These are phyloP conservation scores for Eleginops maclovinus DNA, from an alignment of 2,113 vertebrate genomes.

Conservation along the genomic window DNA sequence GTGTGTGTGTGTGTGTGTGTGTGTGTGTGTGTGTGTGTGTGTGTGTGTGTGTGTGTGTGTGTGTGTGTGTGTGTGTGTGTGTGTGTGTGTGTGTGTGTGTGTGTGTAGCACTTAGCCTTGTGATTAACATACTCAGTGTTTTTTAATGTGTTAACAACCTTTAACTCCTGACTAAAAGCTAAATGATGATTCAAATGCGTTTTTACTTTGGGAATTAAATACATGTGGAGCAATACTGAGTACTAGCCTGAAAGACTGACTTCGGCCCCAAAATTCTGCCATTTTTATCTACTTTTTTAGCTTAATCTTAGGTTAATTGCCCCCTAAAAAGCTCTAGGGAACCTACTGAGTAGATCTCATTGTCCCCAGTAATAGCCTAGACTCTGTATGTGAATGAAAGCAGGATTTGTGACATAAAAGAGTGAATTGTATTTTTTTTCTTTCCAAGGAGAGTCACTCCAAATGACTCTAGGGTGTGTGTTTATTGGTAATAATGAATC, in stretches of 20 bases:
- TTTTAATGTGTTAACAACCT: not conserved
- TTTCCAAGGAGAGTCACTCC: not conserved
- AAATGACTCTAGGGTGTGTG: not conserved
- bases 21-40: not conserved
- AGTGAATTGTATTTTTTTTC: not conserved
- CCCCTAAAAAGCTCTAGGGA: not conserved
- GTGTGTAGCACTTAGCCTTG: no score
- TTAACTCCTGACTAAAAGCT: not conserved
- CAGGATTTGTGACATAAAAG: constrained; percentile 9
- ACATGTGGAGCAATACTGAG: not conserved
- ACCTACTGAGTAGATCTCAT: not conserved
- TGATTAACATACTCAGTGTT: no score
- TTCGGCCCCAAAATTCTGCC: not conserved
- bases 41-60: not conserved
- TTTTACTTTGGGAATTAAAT: no score
- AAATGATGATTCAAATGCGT: not conserved
- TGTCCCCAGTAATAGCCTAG: not conserved
- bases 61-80: not conserved
- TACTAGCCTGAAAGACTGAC: not conserved
- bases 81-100: not conserved
- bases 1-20: not conserved
- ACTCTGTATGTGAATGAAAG: not conserved
- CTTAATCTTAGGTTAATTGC: not conserved
- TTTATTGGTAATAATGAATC: not conserved
- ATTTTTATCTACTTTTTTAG: not conserved